Base-by-base conservation (phyloP, 1,140 invertebrate species). In the Cardiocondyla obscurior region DNA sequence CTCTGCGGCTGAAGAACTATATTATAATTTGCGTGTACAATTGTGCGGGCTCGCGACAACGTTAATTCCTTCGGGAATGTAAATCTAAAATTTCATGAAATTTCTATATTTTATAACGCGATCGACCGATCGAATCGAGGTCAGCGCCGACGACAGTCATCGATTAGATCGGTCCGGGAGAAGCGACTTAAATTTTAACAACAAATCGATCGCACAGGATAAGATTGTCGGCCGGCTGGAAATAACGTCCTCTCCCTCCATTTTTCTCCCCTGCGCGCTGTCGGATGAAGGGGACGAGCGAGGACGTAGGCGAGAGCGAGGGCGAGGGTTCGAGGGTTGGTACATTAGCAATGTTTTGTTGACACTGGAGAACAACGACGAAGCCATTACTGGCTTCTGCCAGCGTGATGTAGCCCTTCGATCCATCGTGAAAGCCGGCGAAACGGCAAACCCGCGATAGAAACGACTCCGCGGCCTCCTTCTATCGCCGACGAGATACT, bases 331-430 rank as follows among this genome's bases (percentile, higher is more conserved):
- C 81, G 53, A 76, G 86, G 89, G 88, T 85, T 82, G 86, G 85
- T 90, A 90, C 91, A 91, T 92, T 91, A 91, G 89, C 87, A 91
- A 92, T 90, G 90, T 92, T 93, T 93, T 92, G 92, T 93, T 93
- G 91, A 92, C 90, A 92, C 81, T 88, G 83, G 89, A 82, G 88
- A 85, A 86, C 73, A 84, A 82, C 64, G 83, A 81, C 70, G 86
- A 87, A 88, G 89, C 91, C 91, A 92, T 92, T 92, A 92, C 88
- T 88, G 83, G 55, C 84, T 84, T 70, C 76, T 85, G 64, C 83
- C 49, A 53, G 53, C 51, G 69, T 49, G 76, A 60, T 73, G 30
- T 72, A 53, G 36, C 53, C 58, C 86, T 81, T 85, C 87, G 86
- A 88, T 82, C 86, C 84, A 81, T 82, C 87, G 81, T 76, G 39